Evolutionary conservation across 1,140 invertebrate species (phyloP).

Genomic region (Choristoneura fumiferana): DNA sequence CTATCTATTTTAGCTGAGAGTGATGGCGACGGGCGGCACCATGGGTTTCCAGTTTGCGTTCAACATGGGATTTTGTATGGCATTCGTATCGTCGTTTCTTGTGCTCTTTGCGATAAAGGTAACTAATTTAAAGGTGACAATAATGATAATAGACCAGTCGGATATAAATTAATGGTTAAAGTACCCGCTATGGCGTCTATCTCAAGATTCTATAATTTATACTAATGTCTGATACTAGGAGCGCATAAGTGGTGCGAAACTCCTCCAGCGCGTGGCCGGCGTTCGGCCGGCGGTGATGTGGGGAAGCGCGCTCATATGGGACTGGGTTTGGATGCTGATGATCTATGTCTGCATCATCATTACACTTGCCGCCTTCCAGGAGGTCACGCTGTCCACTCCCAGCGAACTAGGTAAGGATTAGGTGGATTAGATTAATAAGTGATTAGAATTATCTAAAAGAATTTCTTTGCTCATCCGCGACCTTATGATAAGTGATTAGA

Average conservation of each 20-base stretch:
- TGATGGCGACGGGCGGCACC: conserved; percentile 76
- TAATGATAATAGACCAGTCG: too few relatives aligned
- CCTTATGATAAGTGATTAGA: too few relatives aligned
- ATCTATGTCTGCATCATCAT: conserved; percentile 76
- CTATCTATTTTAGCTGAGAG: conserved; percentile 56
- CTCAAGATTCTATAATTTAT: too few relatives aligned
- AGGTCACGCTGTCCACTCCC: conserved; percentile 76
- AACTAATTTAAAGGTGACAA: conserved; percentile 48
- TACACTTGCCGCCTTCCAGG: conserved; percentile 80
- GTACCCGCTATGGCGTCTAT: too few relatives aligned
- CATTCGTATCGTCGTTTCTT: conserved; percentile 87
- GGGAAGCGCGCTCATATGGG: conserved; percentile 85
- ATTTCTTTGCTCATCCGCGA: too few relatives aligned
- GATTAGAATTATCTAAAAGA: too few relatives aligned
- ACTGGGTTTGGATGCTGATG: conserved; percentile 82
- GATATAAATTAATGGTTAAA: too few relatives aligned
- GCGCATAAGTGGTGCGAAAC: conserved; percentile 76
- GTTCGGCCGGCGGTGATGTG: conserved; percentile 85
- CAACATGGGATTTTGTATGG: conserved; percentile 83
- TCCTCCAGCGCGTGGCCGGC: conserved; percentile 85
- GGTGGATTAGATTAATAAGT: too few relatives aligned
- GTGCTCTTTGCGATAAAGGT: conserved; percentile 84
- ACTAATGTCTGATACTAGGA: too few relatives aligned
- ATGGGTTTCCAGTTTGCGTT: conserved; percentile 82
- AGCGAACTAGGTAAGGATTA: conserved; percentile 71